phyloP scores from a whole-genome alignment of 2,797 vertebrate species.

The Ambastaia sidthimunki region DNA sequence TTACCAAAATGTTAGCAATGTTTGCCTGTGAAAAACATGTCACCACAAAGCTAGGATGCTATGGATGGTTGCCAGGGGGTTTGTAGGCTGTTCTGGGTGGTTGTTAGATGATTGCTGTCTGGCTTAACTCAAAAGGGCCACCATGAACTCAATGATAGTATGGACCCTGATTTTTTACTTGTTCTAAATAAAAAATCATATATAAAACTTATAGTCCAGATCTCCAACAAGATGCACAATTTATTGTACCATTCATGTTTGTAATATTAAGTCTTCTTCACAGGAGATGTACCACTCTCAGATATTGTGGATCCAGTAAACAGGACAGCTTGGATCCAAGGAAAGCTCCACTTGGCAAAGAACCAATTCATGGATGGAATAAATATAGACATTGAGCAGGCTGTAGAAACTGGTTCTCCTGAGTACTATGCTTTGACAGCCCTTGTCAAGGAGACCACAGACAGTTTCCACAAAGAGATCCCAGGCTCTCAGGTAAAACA shows the following conservation, averaged over 20 bases:
- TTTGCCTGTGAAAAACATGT: not conserved
- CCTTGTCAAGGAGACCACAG: slow-evolving; percentile 89
- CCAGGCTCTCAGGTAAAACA: slow-evolving; percentile 90
- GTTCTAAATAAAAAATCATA: no score
- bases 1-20: not conserved
- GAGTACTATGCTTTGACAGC: slow-evolving; percentile 88
- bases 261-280: not conserved
- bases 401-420: slow-evolving; percentile 76
- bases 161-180: no score
- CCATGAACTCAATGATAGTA: no score
- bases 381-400: slow-evolving; percentile 94
- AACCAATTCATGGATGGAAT: slow-evolving; percentile 94
- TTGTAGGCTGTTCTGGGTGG: not conserved
- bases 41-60: not conserved
- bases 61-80: not conserved
- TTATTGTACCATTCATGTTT: no score
- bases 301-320: slow-evolving; percentile 82
- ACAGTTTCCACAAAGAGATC: slow-evolving; percentile 89
- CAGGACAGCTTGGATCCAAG: slow-evolving; percentile 86
- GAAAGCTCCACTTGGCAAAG: slow-evolving; percentile 85
- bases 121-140: no score
- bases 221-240: no score
- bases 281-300: slow-evolving; percentile 86
- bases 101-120: no score
- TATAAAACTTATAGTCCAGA: no score